Evolutionary conservation across 2,113 vertebrate species (phyloP), one percentile per base, ranked within the genome.

Genomic region (Stictonetta naevosa): DNA sequence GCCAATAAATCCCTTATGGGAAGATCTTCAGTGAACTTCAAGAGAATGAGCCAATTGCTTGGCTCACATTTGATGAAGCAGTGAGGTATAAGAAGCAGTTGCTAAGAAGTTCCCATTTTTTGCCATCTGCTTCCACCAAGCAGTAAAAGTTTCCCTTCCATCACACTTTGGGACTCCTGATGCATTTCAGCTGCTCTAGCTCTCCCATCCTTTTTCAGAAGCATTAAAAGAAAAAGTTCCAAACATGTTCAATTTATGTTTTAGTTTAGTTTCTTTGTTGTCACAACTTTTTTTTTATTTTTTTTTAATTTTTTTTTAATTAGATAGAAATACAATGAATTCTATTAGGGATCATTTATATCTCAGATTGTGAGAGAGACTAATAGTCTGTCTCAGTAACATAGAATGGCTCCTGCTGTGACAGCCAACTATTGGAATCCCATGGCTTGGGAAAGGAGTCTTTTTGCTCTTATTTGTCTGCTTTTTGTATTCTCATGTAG

Each of bases 1-100:
- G 94, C 87, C 83, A 89, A 75, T 91, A 94, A 91, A 91, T 89
- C 84, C 86, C 4, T 3, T 26, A 82, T 89, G 91, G 91, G 75
- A 87, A 89, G 84, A 69, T 94, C 89, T 94, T 83, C 78, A 69
- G 67, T 72, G 83, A 95, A 68, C 77, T 95, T 92, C 66, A 73
- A 40, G 74, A 17, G 66, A 72, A 85, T 16, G 62, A 95, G 62
- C n/a, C 93, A 76, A 40, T 79, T 93, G 74, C 77, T 87, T 69
- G 75, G 62, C 74, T 95, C 38, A 2, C 11, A 6, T 64, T 58
- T 50, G 52, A 53, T 10, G 71, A 80, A 83, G 34, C 62, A 76
- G 33, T 12, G 50, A 69, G 46, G 62, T 28, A 4, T 3, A 36
- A 36, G 81, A 66, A 81, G 71, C 59, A 62, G n/a, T 34, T 79